Percentiles rank a stretch among this genome's conserved stretches.
phyloP scores from a whole-genome alignment of 2,797 vertebrate species.

The Arvicola amphibius region DNA sequence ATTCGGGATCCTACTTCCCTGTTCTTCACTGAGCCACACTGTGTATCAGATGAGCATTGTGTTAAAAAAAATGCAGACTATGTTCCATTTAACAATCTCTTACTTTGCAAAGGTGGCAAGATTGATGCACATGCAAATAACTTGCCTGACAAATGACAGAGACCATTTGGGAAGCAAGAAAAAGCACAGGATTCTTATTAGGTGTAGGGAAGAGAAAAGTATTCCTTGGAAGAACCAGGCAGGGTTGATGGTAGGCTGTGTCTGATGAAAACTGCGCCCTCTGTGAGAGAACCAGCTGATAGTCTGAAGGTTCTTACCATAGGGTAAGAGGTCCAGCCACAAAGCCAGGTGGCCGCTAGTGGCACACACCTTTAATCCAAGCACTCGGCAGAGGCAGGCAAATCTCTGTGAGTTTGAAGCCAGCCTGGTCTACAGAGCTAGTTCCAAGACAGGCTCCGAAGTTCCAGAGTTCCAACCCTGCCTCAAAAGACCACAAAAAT shows the following conservation, averaged over 20 bases:
- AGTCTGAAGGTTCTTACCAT: background rate
- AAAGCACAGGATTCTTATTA: background rate
- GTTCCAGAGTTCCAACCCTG: too few relatives aligned
- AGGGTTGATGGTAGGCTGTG: rapidly evolving
- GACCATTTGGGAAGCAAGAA: background rate
- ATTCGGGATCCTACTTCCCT: background rate
- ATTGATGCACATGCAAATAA: background rate
- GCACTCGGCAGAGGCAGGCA: too few relatives aligned
- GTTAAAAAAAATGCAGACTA: background rate
- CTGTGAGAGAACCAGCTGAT: background rate
- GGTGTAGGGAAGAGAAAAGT: background rate
- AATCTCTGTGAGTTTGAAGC: too few relatives aligned
- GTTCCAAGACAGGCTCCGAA: too few relatives aligned
- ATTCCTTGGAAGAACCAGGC: rapidly evolving
- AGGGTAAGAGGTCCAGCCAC: background rate
- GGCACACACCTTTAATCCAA: too few relatives aligned
- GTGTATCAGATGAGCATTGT: background rate
- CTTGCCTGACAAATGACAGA: background rate
- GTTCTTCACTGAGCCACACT: background rate
- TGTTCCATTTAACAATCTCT: background rate
- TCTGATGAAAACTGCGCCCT: too few relatives aligned
- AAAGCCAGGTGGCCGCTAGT: too few relatives aligned
- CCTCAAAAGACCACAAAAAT: too few relatives aligned
- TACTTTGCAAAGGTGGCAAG: background rate
- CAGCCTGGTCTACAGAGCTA: too few relatives aligned